Conservation (phyloP, 35 echinoderm and acorn worm genomes). For the Apostichopus parvimensis region DNA sequence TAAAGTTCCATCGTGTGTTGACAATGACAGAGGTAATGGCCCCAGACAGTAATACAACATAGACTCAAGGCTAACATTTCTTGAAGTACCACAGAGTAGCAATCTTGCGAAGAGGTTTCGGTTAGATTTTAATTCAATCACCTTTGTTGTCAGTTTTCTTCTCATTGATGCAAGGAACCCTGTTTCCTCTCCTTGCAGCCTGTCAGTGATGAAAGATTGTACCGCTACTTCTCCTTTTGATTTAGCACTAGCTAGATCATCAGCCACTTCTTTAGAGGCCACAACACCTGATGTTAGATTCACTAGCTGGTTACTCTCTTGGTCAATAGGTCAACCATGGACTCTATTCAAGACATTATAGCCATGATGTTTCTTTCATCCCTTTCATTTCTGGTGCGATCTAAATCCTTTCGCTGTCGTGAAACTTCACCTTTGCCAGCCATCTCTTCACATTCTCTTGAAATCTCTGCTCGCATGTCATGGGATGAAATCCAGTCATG, state of each 20-base stretch:
- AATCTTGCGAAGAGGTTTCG: slow-evolving; percentile 66
- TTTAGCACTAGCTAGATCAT: slow-evolving; percentile 25
- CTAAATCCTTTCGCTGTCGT: neutral
- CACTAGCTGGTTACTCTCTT: slow-evolving; percentile 37
- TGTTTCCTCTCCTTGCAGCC: neutral
- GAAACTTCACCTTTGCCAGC: slow-evolving; percentile 1
- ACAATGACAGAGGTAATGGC: neutral
- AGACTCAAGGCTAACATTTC: slow-evolving; percentile 51
- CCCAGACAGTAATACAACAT: neutral
- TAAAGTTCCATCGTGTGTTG: neutral
- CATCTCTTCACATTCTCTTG: slow-evolving; percentile 49
- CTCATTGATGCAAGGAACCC: slow-evolving; percentile 19
- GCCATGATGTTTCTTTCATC: slow-evolving; percentile 52
- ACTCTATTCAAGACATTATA: slow-evolving; percentile 36
- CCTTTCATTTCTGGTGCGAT: neutral
- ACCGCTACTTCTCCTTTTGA: neutral
- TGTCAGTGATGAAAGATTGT: neutral
- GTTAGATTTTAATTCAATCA: slow-evolving; percentile 40
- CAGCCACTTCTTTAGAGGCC: slow-evolving; percentile 9
- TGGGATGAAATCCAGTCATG: slow-evolving; percentile 10
- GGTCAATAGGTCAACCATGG: slow-evolving; percentile 59
- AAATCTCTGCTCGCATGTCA: slow-evolving; percentile 11
- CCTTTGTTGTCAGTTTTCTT: slow-evolving; percentile 25
- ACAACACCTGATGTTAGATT: slow-evolving; percentile 52
- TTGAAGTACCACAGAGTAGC: slow-evolving; percentile 43